These are phyloP conservation scores for Zapus hudsonius DNA, from an alignment of 2,113 vertebrate genomes.

Conservation along the genomic window DNA sequence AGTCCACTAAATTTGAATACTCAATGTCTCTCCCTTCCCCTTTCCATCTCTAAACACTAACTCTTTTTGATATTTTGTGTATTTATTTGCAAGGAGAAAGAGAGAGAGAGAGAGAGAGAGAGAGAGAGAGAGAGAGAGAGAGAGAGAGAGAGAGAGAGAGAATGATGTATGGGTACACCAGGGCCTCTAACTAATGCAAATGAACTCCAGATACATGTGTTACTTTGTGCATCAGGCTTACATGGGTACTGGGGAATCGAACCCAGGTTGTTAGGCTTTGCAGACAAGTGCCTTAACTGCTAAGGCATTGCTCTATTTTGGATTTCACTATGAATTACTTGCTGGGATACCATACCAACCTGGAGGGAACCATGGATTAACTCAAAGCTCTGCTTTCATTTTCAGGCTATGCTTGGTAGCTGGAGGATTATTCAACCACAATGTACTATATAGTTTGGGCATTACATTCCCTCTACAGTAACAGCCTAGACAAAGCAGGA, in stretches of 20 bases:
- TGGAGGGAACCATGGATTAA: background rate
- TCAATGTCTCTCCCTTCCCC: background rate
- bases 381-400: background rate
- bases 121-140: no score
- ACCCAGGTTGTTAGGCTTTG: no score
- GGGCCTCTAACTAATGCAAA: no score
- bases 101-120: no score
- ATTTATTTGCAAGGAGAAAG: no score
- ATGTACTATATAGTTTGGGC: background rate
- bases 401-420: background rate
- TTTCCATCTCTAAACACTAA: background rate
- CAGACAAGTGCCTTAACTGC: no score
- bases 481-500: background rate
- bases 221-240: no score
- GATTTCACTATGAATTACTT: background rate
- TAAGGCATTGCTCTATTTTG: background rate
- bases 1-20: background rate
- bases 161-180: no score
- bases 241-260: no score
- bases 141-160: no score
- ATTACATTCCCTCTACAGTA: background rate
- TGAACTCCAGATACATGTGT: no score
- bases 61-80: no score
- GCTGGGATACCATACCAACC: background rate
- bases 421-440: background rate